These are phyloP conservation scores for Alosa alosa DNA, from an alignment of 2,113 vertebrate species.

Conservation along the genomic window DNA sequence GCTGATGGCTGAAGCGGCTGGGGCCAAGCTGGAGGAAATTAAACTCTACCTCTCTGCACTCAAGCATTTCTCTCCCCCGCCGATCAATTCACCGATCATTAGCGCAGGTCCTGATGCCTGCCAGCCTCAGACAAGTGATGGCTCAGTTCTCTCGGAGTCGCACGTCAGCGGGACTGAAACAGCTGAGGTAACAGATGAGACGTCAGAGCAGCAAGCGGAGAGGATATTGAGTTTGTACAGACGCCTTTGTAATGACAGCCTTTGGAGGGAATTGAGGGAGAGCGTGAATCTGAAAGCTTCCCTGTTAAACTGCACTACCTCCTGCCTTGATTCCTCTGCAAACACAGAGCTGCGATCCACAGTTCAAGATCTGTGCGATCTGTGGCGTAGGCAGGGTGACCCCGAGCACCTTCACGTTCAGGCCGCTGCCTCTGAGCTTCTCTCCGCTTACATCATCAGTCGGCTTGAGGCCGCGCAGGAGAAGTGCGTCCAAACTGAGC, in stretches of 20 bases:
- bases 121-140: background rate
- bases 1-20: constrained; percentile 33
- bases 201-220: background rate
- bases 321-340: constrained; percentile 25
- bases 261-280: constrained; percentile 32
- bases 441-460: constrained; percentile 41
- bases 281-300: constrained; percentile 45
- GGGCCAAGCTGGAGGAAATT: constrained; percentile 50
- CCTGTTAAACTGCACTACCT: constrained; percentile 41
- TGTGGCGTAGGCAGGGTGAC: constrained; percentile 15
- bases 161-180: background rate
- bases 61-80: constrained; percentile 18
- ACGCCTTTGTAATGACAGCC: constrained; percentile 12
- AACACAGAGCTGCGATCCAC: constrained; percentile 38
- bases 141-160: background rate
- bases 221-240: background rate
- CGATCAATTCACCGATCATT: background rate
- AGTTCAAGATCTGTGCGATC: constrained; percentile 4
- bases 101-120: background rate
- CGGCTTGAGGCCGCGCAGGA: constrained; percentile 17
- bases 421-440: constrained; percentile 49
- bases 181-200: constrained; percentile 2
- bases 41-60: constrained; percentile 48
- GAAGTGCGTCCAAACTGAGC: background rate
- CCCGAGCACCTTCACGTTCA: constrained; percentile 23